Conservation (phyloP, 2,797 vertebrate species). For the Taenioides sp. region DNA sequence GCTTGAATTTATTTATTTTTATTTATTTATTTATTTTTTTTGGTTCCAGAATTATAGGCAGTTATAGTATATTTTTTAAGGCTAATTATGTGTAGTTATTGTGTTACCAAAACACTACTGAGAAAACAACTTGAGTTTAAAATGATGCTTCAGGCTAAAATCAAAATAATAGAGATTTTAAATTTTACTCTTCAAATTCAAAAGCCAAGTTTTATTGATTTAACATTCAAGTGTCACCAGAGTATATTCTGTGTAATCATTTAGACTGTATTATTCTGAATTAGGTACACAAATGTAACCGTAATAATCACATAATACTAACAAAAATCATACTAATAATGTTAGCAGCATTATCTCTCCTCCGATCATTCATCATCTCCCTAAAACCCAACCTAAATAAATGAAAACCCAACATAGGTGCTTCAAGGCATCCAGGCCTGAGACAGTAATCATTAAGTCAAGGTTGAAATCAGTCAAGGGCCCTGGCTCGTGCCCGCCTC, state of each 20-base stretch:
- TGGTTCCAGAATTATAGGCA: too few species aligned
- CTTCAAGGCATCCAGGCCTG: conserved; percentile 57
- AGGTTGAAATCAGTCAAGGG: conserved; percentile 74
- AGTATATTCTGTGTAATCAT: too few species aligned
- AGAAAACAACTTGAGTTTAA: conserved; percentile 21
- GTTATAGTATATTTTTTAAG: too few species aligned
- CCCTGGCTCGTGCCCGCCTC: conserved; percentile 50
- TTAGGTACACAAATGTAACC: too few species aligned
- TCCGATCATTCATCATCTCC: conserved; percentile 19
- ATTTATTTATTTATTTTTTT: too few species aligned
- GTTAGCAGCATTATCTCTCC: background rate
- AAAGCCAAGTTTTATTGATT: too few species aligned
- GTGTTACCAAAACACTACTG: background rate
- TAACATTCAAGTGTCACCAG: too few species aligned
- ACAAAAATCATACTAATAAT: background rate
- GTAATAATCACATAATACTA: background rate
- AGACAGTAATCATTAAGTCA: conserved; percentile 66
- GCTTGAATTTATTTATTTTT: too few species aligned
- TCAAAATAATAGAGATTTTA: too few species aligned
- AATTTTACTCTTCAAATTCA: background rate
- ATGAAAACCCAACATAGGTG: conserved; percentile 39
- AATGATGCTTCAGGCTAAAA: conserved; percentile 3
- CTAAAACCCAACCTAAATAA: conserved; percentile 26
- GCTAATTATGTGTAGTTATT: too few species aligned
- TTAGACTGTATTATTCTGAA: too few species aligned